These are phyloP conservation scores for Dendrocincla tyrannina DNA, from an alignment of 2,797 vertebrate genomes.

Conservation along the genomic window DNA sequence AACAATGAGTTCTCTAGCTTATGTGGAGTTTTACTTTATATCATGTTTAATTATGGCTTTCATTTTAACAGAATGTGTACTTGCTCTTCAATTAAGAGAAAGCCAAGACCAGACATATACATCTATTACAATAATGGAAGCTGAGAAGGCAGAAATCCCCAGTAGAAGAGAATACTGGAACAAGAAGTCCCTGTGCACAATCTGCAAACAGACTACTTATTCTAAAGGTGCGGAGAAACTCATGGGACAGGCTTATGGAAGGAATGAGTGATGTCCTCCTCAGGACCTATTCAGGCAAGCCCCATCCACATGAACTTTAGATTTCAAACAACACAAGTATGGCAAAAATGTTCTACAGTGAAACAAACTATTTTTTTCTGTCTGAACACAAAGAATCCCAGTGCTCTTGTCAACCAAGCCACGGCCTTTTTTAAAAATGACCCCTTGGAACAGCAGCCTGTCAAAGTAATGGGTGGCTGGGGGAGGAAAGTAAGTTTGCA, in stretches of 20 bases:
- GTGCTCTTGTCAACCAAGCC: background rate
- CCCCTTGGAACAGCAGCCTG: background rate
- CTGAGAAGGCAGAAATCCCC: background rate
- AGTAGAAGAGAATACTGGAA: background rate
- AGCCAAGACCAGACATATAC: accelerated
- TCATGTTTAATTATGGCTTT: background rate
- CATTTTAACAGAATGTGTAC: background rate
- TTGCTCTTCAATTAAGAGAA: background rate
- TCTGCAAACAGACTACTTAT: background rate
- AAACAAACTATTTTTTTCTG: background rate
- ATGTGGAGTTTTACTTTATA: background rate
- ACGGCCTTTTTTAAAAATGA: background rate
- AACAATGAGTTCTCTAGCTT: background rate
- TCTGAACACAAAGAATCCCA: background rate
- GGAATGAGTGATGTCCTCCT: background rate
- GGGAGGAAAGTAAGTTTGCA: background rate
- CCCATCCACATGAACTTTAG: background rate
- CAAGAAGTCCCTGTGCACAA: background rate
- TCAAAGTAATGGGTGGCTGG: background rate
- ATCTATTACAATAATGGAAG: background rate
- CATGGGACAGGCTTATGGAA: background rate
- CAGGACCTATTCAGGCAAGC: background rate
- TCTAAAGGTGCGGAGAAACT: background rate
- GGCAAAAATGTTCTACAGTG: background rate
- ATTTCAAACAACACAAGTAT: background rate